These are phyloP conservation scores for Lepilemur septentrionalis DNA, from an alignment of 2,797 vertebrate genomes.

Conservation along the genomic window DNA sequence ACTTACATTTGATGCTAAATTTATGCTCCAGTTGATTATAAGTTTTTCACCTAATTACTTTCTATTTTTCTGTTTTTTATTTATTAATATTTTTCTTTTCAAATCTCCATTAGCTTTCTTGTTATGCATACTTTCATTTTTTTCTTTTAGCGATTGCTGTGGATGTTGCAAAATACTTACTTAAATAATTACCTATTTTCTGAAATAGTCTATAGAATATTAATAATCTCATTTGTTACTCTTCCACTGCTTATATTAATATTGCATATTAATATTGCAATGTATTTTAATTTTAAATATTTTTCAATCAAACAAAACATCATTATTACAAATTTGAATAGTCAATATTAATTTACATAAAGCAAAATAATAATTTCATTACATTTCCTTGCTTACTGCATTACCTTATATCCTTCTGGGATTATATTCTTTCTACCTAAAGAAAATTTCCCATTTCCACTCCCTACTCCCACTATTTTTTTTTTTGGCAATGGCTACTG, in stretches of 20 bases:
- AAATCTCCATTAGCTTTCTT: not conserved
- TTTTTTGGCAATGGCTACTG: not conserved
- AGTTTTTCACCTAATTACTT: not conserved
- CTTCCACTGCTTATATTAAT: not conserved
- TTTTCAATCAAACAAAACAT: not conserved
- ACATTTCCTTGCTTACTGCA: not conserved
- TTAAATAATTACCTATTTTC: not conserved
- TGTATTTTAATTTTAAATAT: not conserved
- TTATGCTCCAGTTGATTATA: not conserved
- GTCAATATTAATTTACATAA: not conserved
- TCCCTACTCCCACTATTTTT: rapidly evolving
- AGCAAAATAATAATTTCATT: not conserved
- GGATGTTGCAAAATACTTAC: not conserved
- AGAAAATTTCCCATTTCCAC: rapidly evolving
- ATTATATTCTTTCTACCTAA: not conserved
- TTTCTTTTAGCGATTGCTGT: not conserved
- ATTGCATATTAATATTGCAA: not conserved
- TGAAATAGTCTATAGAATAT: not conserved
- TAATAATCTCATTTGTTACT: not conserved
- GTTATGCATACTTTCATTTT: not conserved
- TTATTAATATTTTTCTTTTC: not conserved
- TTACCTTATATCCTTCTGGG: not conserved
- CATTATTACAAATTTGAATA: not conserved
- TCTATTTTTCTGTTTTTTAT: not conserved
- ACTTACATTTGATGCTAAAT: not conserved